A percentile compares a stretch with the other conserved stretches of the same genome.
Conservation (phyloP, 1,140 invertebrate genomes). For the Coptotermes formosanus region DNA sequence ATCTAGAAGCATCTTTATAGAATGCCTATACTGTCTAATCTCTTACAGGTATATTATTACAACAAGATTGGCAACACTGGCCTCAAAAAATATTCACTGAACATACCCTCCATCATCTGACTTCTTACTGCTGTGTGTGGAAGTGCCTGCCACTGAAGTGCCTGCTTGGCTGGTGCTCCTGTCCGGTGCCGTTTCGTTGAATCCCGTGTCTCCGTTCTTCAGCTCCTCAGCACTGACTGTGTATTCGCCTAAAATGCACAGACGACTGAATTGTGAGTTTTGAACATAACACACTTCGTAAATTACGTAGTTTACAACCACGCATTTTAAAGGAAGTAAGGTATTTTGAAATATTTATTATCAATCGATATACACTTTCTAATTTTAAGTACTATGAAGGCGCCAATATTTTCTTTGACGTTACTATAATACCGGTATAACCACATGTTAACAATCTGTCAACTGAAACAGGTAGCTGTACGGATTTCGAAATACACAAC, state of each 20-base stretch:
- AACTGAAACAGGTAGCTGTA: not conserved
- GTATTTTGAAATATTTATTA: not conserved
- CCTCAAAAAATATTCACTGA: not conserved
- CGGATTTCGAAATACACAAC: not conserved
- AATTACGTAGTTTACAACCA: not conserved
- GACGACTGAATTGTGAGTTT: not conserved
- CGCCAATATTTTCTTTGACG: not conserved
- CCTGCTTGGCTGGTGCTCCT: slow-evolving; percentile 29
- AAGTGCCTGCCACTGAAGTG: not conserved
- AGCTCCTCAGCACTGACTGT: slow-evolving; percentile 38
- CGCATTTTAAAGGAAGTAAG: too few species aligned
- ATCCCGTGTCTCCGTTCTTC: slow-evolving; percentile 40
- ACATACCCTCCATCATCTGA: slow-evolving; percentile 28
- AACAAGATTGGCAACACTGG: not conserved
- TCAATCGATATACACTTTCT: not conserved
- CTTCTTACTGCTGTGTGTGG: slow-evolving; percentile 22
- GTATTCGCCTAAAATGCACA: slow-evolving; percentile 4
- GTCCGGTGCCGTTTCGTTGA: slow-evolving; percentile 39
- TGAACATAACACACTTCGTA: not conserved
- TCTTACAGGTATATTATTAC: not conserved
- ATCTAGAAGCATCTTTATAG: too few species aligned
- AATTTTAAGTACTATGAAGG: not conserved
- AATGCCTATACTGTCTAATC: too few species aligned
- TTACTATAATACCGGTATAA: not conserved
- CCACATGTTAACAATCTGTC: not conserved